phyloP scores from a whole-genome alignment of 2,888 invertebrate genomes.

The Aricia artaxerxes region DNA sequence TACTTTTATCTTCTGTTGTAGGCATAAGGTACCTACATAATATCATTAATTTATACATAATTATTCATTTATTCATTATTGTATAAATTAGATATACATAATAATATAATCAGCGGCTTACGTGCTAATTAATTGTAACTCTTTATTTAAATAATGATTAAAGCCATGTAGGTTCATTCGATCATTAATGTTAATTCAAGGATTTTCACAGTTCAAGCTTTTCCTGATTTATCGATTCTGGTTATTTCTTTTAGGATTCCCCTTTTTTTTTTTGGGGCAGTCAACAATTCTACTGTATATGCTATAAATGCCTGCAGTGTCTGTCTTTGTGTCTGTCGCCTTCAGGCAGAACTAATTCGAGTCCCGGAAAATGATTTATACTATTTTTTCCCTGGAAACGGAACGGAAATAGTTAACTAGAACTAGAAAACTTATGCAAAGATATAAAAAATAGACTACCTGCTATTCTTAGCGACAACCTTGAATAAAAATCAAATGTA shows the following conservation, averaged over 20 bases:
- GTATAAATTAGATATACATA: not conserved
- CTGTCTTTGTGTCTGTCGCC: too few relatives aligned
- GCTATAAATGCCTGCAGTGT: too few relatives aligned
- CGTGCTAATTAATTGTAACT: constrained; percentile 1
- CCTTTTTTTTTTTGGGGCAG: not conserved
- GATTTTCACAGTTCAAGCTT: not conserved
- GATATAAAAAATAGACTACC: not conserved
- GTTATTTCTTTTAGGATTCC: not conserved
- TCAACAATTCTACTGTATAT: too few relatives aligned
- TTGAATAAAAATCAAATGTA: constrained; percentile 6
- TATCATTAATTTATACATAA: not conserved
- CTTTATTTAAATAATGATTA: not conserved
- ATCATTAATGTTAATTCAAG: not conserved
- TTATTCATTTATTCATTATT: not conserved
- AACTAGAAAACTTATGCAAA: not conserved
- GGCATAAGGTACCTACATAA: not conserved
- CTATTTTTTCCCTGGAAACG: too few relatives aligned
- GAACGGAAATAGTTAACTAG: not conserved
- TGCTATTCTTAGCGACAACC: not conserved
- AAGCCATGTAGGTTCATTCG: not conserved
- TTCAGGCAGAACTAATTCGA: too few relatives aligned
- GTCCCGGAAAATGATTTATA: too few relatives aligned
- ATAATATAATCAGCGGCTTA: not conserved
- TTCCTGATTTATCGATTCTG: not conserved
- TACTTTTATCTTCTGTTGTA: constrained; percentile 8